Evolutionary conservation across 1,140 invertebrate genomes (phyloP).

Genomic region (Harpegnathos saltator): DNA sequence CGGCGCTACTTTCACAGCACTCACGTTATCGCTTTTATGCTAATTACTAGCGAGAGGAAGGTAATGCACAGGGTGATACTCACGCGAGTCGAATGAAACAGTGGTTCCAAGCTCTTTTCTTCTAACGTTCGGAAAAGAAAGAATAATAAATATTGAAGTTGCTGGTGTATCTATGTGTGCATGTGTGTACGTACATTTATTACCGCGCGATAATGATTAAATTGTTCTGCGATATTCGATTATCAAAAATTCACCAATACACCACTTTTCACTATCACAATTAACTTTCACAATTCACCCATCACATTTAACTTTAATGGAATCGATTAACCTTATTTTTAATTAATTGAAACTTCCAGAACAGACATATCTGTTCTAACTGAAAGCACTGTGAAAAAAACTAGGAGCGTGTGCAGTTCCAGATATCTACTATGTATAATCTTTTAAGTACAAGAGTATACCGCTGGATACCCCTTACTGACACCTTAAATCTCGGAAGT

Average conservation of each 20-base stretch:
- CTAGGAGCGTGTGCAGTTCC: conserved; percentile 8
- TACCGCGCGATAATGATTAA: background rate
- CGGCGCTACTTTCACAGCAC: conserved; percentile 15
- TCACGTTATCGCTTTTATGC: conserved; percentile 57
- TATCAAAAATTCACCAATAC: background rate
- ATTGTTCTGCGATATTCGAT: conserved; percentile 12
- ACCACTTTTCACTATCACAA: too few species aligned
- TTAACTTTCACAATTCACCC: too few species aligned
- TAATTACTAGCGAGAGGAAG: conserved; percentile 41
- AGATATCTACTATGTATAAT: conserved; percentile 41
- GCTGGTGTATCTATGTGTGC: background rate
- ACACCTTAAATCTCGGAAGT: conserved; percentile 65
- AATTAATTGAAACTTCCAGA: background rate
- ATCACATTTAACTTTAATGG: background rate
- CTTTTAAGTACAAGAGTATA: conserved; percentile 57
- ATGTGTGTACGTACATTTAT: background rate
- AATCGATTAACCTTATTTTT: background rate
- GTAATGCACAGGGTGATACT: conserved; percentile 39
- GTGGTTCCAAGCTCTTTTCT: conserved; percentile 33
- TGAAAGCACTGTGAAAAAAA: background rate
- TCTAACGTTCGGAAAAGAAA: background rate
- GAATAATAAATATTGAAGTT: conserved; percentile 36
- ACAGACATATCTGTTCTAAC: background rate
- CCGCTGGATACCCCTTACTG: conserved; percentile 26
- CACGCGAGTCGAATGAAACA: conserved; percentile 48